phyloP scores from a whole-genome alignment of 2,113 vertebrate genomes.

The Castor canadensis region DNA sequence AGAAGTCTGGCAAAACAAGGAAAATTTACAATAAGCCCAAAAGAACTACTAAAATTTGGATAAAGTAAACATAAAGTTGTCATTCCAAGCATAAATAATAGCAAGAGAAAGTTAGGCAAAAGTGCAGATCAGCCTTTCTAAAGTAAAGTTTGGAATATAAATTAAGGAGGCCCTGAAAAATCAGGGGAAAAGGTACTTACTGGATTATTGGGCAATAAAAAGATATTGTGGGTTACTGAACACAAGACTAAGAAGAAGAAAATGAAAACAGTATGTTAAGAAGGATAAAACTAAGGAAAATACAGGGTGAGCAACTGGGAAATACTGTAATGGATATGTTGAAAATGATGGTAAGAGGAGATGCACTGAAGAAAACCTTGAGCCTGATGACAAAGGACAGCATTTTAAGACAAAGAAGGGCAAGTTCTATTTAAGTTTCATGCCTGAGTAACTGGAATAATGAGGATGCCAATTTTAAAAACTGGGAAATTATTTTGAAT shows the following conservation, averaged over 20 bases:
- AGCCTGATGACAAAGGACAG: neutral
- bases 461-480: neutral
- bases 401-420: neutral
- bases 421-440: neutral
- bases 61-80: neutral
- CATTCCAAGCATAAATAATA: neutral
- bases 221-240: neutral
- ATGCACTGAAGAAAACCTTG: neutral
- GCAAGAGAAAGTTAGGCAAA: neutral
- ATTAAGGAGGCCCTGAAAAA: neutral
- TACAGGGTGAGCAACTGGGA: neutral
- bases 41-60: neutral
- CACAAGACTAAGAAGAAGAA: neutral
- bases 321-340: neutral
- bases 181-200: neutral
- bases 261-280: neutral
- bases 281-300: neutral
- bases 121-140: neutral
- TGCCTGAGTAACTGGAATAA: neutral
- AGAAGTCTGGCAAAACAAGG: neutral
- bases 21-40: neutral
- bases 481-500: conserved; percentile 32
- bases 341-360: neutral
- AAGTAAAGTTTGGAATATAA: neutral
- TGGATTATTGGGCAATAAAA: neutral